Percentiles rank a stretch among this genome's conserved stretches.
phyloP scores from a whole-genome alignment of 2,797 vertebrate species.

The Euthynnus affinis region DNA sequence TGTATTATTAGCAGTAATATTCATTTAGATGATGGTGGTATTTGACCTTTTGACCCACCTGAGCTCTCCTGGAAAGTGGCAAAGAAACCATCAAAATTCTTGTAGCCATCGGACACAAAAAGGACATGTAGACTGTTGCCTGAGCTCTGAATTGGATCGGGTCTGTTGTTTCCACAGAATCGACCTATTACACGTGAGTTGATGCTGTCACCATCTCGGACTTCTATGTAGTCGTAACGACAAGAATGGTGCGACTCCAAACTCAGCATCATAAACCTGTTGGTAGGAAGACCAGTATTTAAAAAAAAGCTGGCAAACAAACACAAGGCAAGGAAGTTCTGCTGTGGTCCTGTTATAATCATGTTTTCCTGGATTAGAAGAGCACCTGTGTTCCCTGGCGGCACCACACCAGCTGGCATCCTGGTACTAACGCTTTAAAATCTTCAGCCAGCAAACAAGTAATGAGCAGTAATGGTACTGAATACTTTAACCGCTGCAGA shows the following conservation, averaged over 20 bases:
- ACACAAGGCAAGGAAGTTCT: not conserved
- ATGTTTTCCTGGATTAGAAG: conserved; percentile 38
- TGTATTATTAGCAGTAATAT: not conserved
- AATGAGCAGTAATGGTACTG: conserved; percentile 44
- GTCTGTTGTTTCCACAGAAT: conserved; percentile 94
- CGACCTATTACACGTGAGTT: conserved; percentile 91
- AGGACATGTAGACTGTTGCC: conserved; percentile 93
- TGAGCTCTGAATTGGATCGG: conserved; percentile 89
- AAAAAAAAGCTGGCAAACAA: not conserved
- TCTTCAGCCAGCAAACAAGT: conserved; percentile 36
- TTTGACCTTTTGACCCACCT: conserved; percentile 81
- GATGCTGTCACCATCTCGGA: conserved; percentile 93
- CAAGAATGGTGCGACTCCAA: conserved; percentile 91
- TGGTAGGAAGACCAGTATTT: not conserved
- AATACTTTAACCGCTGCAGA: conserved; percentile 36
- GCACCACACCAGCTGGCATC: conserved; percentile 34
- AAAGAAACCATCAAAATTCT: conserved; percentile 98
- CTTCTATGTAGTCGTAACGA: conserved; percentile 96
- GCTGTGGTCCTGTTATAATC: conserved; percentile 2
- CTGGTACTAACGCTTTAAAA: conserved; percentile 21
- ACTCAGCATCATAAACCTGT: conserved; percentile 96
- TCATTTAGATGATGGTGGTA: not conserved
- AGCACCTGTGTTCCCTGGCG: conserved; percentile 54
- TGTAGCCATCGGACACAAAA: conserved; percentile 97
- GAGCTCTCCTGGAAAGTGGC: conserved; percentile 95